These are phyloP conservation scores for Trissoscelio sp. DNA, from an alignment of 2,888 invertebrate genomes.

Conservation along the genomic window DNA sequence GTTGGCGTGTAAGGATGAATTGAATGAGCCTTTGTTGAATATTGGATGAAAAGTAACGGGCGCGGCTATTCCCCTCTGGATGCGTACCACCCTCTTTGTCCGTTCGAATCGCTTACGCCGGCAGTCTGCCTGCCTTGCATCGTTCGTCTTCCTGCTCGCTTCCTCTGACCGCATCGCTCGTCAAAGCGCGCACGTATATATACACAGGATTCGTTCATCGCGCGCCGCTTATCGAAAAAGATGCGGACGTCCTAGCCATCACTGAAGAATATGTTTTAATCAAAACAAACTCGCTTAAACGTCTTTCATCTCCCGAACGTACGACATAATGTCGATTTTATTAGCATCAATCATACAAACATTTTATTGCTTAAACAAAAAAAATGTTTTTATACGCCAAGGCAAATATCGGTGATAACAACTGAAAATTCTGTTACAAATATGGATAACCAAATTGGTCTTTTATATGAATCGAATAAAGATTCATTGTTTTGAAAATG, in stretches of 20 bases:
- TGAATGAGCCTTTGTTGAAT: constrained; percentile 80
- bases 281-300: constrained; percentile 24
- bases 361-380: no score
- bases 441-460: no score
- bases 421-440: no score
- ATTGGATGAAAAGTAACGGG: constrained; percentile 79
- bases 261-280: constrained; percentile 42
- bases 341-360: no score
- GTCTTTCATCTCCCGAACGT: not conserved
- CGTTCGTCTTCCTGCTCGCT: constrained; percentile 55
- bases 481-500: no score
- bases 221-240: constrained; percentile 52
- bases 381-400: no score
- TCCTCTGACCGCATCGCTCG: constrained; percentile 59
- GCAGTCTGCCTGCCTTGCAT: constrained; percentile 63
- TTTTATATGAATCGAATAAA: no score
- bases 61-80: constrained; percentile 70
- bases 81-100: constrained; percentile 55
- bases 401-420: no score
- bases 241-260: constrained; percentile 18
- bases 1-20: constrained; percentile 77
- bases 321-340: no score
- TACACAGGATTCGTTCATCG: constrained; percentile 50
- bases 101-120: constrained; percentile 54
- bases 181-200: constrained; percentile 39